Base-by-base conservation (phyloP, 2,113 vertebrate species). In the Elanus axillaris region DNA sequence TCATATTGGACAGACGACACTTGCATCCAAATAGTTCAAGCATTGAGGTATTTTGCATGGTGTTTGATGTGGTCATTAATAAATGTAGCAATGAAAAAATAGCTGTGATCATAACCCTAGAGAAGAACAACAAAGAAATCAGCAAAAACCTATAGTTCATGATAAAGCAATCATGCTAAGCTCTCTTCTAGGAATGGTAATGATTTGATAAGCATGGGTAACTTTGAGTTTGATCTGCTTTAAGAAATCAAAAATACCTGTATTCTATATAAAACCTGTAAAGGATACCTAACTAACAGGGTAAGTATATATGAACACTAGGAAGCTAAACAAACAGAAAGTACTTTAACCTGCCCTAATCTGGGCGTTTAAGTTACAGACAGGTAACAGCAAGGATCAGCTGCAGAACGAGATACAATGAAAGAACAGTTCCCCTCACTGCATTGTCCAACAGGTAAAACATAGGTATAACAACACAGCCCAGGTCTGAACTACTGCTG, bases 81-180 rank as follows among this genome's bases (percentile, higher is more conserved):
- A 96, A 99, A 99, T 2, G 99, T 99, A 88, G 98, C 98, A 73
- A 99, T 99, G 97, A 99, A 99, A 98, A 97, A 99, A 97, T 99
- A 99, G 98, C 99, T 99, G 98, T 99, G 99, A 96, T 99, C 99
- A 0, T 99, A 99, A 73, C 99, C 99, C 99, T 99, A 91, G 76
- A 42, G 81, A 84, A 96, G n/a, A 74, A 34, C 3, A 81, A 77
- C 13, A 83, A 60, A 90, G 23, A 45, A 50, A 42, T 72, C 32
- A 94, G 64, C 64, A 84, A 66, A 60, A 12, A 38, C 16, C 14
- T 6, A 5, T 1, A 47, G 32, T 14, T 83, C 8, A 1, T 36
- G 9, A 64, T 11, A 77, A 45, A 63, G 50, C 13, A 34, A 9
- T 62, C 18, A 21, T 2, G 31, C 56, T 38, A n/a, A 40, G 4